Percentiles rank a stretch among this genome's conserved stretches.
Evolutionary conservation across 1,140 invertebrate species (phyloP).

Genomic region (Bombus picipes): DNA sequence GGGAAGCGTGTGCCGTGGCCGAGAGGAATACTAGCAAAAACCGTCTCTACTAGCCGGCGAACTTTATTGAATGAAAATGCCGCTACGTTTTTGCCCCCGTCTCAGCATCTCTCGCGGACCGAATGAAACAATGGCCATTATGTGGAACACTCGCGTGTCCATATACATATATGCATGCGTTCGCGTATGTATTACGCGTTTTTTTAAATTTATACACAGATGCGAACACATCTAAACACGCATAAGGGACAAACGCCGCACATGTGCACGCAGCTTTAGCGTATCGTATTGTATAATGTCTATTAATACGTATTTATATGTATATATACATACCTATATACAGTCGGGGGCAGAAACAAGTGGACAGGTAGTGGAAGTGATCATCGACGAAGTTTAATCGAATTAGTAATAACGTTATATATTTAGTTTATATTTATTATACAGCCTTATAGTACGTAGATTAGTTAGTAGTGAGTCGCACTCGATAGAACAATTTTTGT

Average conservation of each 20-base stretch:
- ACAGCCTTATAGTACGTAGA: no score
- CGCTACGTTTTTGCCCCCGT: constrained; percentile 61
- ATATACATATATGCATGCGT: constrained; percentile 35
- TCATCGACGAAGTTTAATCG: no score
- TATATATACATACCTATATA: not conserved
- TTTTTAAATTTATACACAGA: constrained; percentile 37
- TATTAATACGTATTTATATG: not conserved
- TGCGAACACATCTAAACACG: not conserved
- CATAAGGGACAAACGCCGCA: not conserved
- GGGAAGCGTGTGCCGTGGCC: not conserved
- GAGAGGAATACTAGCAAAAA: constrained; percentile 43
- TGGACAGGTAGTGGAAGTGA: no score
- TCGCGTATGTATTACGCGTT: constrained; percentile 41
- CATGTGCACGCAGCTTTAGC: not conserved
- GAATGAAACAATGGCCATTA: constrained; percentile 75
- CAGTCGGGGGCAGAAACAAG: no score
- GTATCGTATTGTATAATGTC: constrained; percentile 25
- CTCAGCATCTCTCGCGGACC: constrained; percentile 62
- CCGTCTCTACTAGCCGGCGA: constrained; percentile 9
- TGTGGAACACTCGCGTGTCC: constrained; percentile 58
- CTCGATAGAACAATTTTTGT: no score
- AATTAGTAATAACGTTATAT: no score
- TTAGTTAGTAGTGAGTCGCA: no score
- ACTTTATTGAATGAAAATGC: constrained; percentile 74
- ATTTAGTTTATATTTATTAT: no score